Conservation (phyloP, 1,140 invertebrate species). For the Euura lappo region DNA sequence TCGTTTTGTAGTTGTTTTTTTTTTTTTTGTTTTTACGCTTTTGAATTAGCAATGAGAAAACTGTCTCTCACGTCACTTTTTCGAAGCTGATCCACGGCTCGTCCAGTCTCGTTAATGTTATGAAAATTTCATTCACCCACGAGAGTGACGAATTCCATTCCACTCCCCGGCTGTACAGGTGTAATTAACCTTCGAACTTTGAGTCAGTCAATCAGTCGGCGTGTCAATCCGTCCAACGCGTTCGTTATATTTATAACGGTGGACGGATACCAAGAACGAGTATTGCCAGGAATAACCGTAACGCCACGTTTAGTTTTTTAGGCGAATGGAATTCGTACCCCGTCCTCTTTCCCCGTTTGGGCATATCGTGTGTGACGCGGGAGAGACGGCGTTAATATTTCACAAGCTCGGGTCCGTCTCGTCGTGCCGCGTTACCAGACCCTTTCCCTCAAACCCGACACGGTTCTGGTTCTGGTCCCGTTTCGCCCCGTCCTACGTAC, state of each 20-base stretch:
- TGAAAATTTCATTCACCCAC: neutral
- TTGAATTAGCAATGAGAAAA: too few relatives aligned
- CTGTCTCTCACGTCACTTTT: slow-evolving; percentile 11
- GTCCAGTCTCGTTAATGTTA: neutral
- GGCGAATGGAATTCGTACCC: too few relatives aligned
- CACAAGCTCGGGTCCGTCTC: slow-evolving; percentile 29
- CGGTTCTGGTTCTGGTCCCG: slow-evolving; percentile 20
- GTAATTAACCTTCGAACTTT: neutral
- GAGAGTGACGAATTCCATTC: too few relatives aligned
- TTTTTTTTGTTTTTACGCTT: neutral
- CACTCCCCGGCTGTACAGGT: neutral
- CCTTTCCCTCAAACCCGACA: slow-evolving; percentile 27
- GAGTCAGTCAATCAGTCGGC: neutral
- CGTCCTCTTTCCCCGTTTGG: neutral
- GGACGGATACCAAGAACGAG: neutral
- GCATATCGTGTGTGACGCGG: slow-evolving; percentile 33
- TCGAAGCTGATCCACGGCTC: too few relatives aligned
- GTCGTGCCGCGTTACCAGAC: slow-evolving; percentile 17
- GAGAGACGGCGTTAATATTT: slow-evolving; percentile 44
- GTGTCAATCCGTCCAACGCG: neutral
- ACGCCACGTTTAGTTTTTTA: neutral
- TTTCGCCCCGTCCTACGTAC: slow-evolving; percentile 12
- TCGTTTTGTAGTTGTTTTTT: slow-evolving; percentile 11
- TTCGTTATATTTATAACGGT: too few relatives aligned
- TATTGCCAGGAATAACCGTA: neutral